phyloP scores from a whole-genome alignment of 1,140 invertebrate genomes.

The Geopemphigus sp. region DNA sequence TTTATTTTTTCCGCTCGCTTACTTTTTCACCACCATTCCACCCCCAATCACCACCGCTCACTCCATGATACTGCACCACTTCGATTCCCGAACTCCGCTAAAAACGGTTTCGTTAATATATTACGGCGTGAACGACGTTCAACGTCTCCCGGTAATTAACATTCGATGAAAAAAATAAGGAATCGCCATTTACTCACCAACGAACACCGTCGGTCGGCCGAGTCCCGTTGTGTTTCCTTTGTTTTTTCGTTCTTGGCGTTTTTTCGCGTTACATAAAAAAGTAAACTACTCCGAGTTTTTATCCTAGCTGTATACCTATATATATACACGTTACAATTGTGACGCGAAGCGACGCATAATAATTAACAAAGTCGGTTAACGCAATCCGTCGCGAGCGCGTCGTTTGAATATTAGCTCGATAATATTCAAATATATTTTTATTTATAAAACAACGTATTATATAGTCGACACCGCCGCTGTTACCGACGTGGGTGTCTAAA shows the following conservation, averaged over 20 bases:
- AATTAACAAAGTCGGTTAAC: neutral
- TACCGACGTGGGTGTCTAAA: too few relatives aligned
- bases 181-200: neutral
- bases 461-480: too few relatives aligned
- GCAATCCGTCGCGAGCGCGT: too few relatives aligned
- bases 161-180: neutral
- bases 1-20: too few relatives aligned
- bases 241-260: neutral
- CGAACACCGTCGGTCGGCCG: neutral
- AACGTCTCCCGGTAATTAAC: neutral
- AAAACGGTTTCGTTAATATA: neutral
- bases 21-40: too few relatives aligned
- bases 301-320: too few relatives aligned
- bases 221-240: too few relatives aligned
- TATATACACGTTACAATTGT: neutral
- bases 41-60: too few relatives aligned
- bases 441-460: too few relatives aligned
- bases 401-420: too few relatives aligned
- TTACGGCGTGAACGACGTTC: neutral
- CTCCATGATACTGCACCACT: too few relatives aligned
- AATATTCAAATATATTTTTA: too few relatives aligned
- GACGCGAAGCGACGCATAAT: neutral
- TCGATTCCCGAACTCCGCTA: neutral
- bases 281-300: neutral
- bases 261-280: neutral